Evolutionary conservation across 2,797 vertebrate genomes (phyloP).

Genomic region (Peromyscus attwateri): DNA sequence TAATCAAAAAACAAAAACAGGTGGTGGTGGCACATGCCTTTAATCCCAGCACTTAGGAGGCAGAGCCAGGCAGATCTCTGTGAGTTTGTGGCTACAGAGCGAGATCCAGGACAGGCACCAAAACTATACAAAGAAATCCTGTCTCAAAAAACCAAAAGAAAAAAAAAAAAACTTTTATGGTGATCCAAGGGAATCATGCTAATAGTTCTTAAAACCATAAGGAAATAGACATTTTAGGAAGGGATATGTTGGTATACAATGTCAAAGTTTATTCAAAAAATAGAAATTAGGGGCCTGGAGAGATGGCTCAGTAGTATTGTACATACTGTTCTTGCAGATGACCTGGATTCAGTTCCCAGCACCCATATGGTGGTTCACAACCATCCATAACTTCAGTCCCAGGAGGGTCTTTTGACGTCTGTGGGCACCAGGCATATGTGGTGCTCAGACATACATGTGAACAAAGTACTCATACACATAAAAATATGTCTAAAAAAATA

Average conservation of each 20-base stretch:
- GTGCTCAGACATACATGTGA: neutral
- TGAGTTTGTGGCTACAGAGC: no score
- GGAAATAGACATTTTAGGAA: neutral
- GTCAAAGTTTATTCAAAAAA: neutral
- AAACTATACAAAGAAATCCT: no score
- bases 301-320: neutral
- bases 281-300: neutral
- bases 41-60: no score
- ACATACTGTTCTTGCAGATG: neutral
- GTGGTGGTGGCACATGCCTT: no score
- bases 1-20: no score
- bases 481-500: neutral
- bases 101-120: no score
- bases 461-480: neutral
- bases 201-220: neutral
- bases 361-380: neutral
- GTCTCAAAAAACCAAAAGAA: no score
- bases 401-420: no score
- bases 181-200: no score
- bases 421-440: neutral
- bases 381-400: neutral
- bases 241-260: neutral
- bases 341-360: neutral
- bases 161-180: no score
- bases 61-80: no score